phyloP scores from a whole-genome alignment of 2,113 vertebrate species.

The Aramus guarauna region DNA sequence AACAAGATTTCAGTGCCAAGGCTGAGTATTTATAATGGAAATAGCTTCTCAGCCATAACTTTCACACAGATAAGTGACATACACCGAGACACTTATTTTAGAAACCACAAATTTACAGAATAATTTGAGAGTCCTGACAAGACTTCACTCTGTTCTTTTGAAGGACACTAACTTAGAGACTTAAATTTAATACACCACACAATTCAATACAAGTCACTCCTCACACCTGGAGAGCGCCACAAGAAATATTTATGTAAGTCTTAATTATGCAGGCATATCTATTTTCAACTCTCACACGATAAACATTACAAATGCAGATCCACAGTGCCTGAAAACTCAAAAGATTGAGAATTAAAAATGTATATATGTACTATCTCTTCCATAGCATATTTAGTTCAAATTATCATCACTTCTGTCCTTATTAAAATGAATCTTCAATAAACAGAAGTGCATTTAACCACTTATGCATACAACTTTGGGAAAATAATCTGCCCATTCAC shows the following conservation, averaged over 20 bases:
- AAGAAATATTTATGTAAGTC: constrained; percentile 8
- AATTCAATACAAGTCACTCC: not conserved
- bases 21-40: not conserved
- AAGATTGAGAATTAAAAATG: not conserved
- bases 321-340: not conserved
- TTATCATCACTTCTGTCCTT: not conserved
- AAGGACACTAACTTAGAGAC: not conserved
- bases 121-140: not conserved
- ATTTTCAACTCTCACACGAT: not conserved
- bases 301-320: not conserved
- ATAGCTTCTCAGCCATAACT: not conserved
- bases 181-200: not conserved
- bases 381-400: not conserved
- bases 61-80: not conserved
- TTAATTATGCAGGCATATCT: constrained; percentile 16
- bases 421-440: not conserved
- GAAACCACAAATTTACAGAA: not conserved
- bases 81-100: not conserved
- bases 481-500: not conserved
- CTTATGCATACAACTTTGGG: not conserved
- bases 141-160: not conserved
- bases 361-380: not conserved
- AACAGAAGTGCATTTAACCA: not conserved
- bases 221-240: not conserved
- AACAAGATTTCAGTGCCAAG: not conserved